phyloP scores from a whole-genome alignment of 2,888 invertebrate genomes.

The Lydus trimaculatus region DNA sequence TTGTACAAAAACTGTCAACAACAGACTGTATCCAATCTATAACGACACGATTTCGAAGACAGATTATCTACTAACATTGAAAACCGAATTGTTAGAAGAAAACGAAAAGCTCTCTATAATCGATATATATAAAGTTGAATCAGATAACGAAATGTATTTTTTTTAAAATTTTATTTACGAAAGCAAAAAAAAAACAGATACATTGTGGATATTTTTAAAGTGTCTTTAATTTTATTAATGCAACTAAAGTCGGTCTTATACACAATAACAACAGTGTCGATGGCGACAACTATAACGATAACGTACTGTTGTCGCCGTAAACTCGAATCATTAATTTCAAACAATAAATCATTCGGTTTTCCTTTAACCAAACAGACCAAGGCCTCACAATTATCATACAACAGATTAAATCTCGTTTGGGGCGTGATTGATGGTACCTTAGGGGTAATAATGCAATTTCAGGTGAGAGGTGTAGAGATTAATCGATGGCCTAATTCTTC shows the following conservation, averaged over 20 bases:
- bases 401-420: constrained; percentile 15
- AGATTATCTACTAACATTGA: constrained; percentile 4
- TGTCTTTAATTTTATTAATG: neutral
- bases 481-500: neutral
- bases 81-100: neutral
- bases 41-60: constrained; percentile 4
- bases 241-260: neutral
- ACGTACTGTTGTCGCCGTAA: neutral
- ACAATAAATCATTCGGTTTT: constrained; percentile 14
- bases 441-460: constrained; percentile 3
- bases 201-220: neutral
- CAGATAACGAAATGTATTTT: neutral
- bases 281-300: neutral
- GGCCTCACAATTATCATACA: constrained; percentile 14
- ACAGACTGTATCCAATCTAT: constrained; percentile 2
- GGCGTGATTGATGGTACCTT: constrained; percentile 11
- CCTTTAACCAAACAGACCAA: constrained; percentile 4
- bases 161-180: neutral
- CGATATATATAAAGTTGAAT: neutral
- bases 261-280: neutral
- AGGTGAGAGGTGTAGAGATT: neutral
- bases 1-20: constrained; percentile 2
- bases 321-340: constrained; percentile 11
- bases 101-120: neutral
- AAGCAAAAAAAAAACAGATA: neutral